Evolutionary conservation across 2,113 vertebrate species (phyloP).

Genomic region (Chlamydotis undulata): DNA sequence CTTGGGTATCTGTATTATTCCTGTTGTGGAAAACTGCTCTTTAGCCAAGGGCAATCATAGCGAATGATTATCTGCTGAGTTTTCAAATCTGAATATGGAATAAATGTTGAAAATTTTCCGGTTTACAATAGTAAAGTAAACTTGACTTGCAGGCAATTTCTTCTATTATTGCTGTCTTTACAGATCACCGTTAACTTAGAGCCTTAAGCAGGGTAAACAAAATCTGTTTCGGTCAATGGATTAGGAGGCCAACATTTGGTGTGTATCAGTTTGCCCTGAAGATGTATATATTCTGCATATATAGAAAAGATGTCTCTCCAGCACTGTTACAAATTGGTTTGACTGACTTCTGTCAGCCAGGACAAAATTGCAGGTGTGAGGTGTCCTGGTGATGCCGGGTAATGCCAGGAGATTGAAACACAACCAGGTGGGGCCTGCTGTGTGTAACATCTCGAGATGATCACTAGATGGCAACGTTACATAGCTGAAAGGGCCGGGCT

Average conservation of each 20-base stretch:
- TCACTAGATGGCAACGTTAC: conserved; percentile 75
- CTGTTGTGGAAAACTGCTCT: background rate
- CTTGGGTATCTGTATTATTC: background rate
- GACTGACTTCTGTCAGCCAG: background rate
- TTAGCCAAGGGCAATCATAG: background rate
- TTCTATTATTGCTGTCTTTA: background rate
- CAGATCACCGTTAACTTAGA: background rate
- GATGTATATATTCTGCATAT: background rate
- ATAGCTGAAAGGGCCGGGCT: background rate
- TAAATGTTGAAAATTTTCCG: background rate
- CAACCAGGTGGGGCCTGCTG: rapidly evolving
- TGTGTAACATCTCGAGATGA: background rate
- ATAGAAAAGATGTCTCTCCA: background rate
- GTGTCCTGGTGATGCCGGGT: background rate
- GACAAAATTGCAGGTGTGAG: rapidly evolving
- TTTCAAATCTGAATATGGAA: background rate
- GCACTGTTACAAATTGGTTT: background rate
- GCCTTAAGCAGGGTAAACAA: background rate
- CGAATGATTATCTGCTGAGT: background rate
- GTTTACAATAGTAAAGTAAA: background rate
- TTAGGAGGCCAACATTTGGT: background rate
- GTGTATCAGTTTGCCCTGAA: background rate
- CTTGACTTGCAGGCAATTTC: background rate
- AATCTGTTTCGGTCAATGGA: background rate
- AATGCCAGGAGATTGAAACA: background rate